Conservation (phyloP, 2,888 invertebrate species). For the Orthonevra nobilis region DNA sequence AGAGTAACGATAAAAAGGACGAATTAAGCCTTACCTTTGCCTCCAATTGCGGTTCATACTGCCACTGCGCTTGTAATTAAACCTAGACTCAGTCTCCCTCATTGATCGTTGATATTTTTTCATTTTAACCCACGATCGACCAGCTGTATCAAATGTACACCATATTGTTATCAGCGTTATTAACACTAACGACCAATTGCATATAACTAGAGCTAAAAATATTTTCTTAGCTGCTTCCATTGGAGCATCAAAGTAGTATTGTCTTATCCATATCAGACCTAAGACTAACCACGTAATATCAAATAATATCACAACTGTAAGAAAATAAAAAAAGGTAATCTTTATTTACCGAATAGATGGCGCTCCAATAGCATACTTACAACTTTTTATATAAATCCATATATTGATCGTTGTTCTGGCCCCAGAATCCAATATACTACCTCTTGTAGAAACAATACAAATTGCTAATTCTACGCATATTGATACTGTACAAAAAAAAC, state of each 20-base stretch:
- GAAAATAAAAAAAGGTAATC: conserved; percentile 56
- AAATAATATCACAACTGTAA: conserved; percentile 86
- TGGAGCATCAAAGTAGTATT: conserved; percentile 85
- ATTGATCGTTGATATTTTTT: conserved; percentile 91
- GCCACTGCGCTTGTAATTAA: conserved; percentile 88
- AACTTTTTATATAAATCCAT: conserved; percentile 88
- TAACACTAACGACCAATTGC: conserved; percentile 88
- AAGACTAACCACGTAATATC: conserved; percentile 88
- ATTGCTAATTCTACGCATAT: conserved; percentile 86
- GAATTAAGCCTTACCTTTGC: too few species aligned
- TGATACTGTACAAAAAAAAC: conserved; percentile 78
- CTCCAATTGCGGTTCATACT: conserved; percentile 90
- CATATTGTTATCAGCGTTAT: conserved; percentile 88
- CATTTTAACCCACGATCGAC: conserved; percentile 94
- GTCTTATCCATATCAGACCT: conserved; percentile 86
- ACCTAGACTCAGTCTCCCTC: conserved; percentile 88
- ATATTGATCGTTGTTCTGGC: conserved; percentile 88
- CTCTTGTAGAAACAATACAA: conserved; percentile 88
- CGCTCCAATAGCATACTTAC: conserved; percentile 80
- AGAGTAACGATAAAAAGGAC: too few species aligned
- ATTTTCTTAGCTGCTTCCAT: conserved; percentile 86
- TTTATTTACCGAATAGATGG: conserved; percentile 3
- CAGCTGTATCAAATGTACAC: conserved; percentile 94
- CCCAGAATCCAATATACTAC: conserved; percentile 89
- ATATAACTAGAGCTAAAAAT: conserved; percentile 88